These are phyloP conservation scores for Xenopus petersii DNA, from an alignment of 2,797 vertebrate species.

Conservation along the genomic window DNA sequence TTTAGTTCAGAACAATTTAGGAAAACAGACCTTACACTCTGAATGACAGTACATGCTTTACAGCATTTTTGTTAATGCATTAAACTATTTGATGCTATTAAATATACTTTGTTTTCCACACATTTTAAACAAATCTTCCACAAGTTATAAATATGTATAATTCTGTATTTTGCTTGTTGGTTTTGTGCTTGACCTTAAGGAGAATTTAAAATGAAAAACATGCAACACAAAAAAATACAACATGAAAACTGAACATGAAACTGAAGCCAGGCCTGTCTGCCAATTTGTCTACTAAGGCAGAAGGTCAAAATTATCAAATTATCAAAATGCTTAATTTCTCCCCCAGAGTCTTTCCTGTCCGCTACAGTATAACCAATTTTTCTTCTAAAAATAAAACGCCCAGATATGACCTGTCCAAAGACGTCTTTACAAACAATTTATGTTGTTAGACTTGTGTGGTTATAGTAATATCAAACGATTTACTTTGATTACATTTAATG, in stretches of 20 bases:
- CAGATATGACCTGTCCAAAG: conserved; percentile 26
- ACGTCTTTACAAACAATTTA: conserved; percentile 31
- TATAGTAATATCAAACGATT: conserved; percentile 50
- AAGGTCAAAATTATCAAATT: conserved; percentile 43
- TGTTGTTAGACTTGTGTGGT: conserved; percentile 41
- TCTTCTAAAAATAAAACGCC: conserved; percentile 19
- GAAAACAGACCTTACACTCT: no score
- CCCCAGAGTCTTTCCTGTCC: conserved; percentile 36
- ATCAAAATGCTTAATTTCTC: conserved; percentile 36
- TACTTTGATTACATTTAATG: conserved; percentile 55
- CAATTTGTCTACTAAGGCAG: conserved; percentile 39
- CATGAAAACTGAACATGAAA: no score
- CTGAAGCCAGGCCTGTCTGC: conserved; percentile 18
- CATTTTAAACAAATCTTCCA: no score
- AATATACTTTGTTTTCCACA: no score
- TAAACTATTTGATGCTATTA: no score
- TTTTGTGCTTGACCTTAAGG: conserved; percentile 9
- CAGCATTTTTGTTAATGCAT: no score
- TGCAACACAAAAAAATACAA: conserved; percentile 19
- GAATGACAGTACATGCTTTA: no score
- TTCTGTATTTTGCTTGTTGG: no score
- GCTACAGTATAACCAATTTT: conserved; percentile 4
- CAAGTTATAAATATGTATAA: no score
- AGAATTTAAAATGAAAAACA: conserved; percentile 41
- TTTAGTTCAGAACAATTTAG: no score